Conservation (phyloP, 2,888 invertebrate species). For the Noctua comes region DNA sequence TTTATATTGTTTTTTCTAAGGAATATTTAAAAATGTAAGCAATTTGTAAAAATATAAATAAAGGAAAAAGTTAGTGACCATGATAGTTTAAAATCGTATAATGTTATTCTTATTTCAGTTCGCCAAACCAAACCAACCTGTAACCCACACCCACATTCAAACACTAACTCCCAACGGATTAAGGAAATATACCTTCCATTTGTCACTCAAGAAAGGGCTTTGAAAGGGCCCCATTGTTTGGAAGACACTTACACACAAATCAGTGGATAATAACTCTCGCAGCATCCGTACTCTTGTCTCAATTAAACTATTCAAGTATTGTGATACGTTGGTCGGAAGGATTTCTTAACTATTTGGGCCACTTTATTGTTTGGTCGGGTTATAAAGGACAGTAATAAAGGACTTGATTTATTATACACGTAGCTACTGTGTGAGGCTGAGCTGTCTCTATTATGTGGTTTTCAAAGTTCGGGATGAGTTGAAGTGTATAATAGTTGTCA, state of each 20-base stretch:
- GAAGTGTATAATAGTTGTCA: background rate
- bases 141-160: conserved; percentile 56
- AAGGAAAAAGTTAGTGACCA: no score
- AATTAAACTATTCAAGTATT: conserved; percentile 66
- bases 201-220: conserved; percentile 85
- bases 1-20: no score
- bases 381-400: conserved; percentile 44
- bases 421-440: background rate
- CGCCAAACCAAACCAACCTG: conserved; percentile 40
- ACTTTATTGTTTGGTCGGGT: conserved; percentile 51
- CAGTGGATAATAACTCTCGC: conserved; percentile 64
- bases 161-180: conserved; percentile 77
- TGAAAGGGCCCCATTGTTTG: conserved; percentile 82
- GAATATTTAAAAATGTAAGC: no score
- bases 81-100: no score
- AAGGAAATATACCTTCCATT: conserved; percentile 85
- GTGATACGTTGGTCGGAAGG: conserved; percentile 60
- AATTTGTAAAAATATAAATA: no score
- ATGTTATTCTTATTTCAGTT: conserved; percentile 24
- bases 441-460: conserved; percentile 28
- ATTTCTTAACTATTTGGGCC: conserved; percentile 55
- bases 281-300: conserved; percentile 60
- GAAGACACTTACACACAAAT: conserved; percentile 77
- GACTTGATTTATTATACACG: conserved; percentile 53
- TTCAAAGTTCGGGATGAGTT: conserved; percentile 14